phyloP scores from a whole-genome alignment of 2,113 vertebrate species.

The Ondatra zibethicus region DNA sequence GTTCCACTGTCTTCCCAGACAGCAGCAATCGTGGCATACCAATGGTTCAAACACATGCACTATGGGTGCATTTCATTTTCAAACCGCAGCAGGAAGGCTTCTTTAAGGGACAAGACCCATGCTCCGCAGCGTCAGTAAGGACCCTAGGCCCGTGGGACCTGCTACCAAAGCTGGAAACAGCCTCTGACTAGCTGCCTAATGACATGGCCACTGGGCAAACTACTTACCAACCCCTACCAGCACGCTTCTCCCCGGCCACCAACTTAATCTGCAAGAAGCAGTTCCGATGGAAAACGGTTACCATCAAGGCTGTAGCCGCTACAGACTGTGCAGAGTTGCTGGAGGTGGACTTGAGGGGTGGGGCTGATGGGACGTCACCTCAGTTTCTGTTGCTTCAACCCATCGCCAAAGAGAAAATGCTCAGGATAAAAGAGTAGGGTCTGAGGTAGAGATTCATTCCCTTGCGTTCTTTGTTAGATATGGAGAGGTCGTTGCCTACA shows the following conservation, averaged over 20 bases:
- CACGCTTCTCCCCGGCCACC: fast-evolving
- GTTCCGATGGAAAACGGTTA: fast-evolving
- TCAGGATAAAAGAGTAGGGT: not conserved
- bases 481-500: fast-evolving
- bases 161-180: not conserved
- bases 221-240: not conserved
- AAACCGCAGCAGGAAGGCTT: not conserved
- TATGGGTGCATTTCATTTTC: not conserved
- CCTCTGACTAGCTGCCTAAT: no score
- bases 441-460: not conserved
- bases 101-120: not conserved
- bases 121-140: not conserved
- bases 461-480: no score
- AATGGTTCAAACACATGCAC: not conserved
- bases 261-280: not conserved
- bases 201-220: fast-evolving
- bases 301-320: fast-evolving
- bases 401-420: not conserved
- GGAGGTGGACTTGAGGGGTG: fast-evolving
- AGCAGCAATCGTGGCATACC: not conserved
- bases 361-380: fast-evolving
- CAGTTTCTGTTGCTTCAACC: not conserved
- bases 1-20: not conserved
- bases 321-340: not conserved
- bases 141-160: not conserved